A percentile compares a stretch with the other conserved stretches of the same genome.
Evolutionary conservation across 2,113 vertebrate genomes (phyloP).

Genomic region (Scortum barcoo): DNA sequence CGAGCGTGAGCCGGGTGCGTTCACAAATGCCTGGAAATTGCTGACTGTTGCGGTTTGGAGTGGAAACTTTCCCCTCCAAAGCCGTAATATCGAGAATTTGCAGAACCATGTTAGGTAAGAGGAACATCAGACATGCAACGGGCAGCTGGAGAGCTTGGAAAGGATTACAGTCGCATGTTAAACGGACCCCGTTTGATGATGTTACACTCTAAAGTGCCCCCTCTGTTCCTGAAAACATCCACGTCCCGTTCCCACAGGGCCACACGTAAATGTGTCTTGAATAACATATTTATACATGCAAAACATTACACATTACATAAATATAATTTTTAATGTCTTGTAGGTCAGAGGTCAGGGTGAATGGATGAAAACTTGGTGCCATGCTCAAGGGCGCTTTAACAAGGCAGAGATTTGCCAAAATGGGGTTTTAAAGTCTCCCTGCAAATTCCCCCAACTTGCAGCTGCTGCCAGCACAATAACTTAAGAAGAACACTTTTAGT

Average conservation of each 20-base stretch:
- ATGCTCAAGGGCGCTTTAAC: too few relatives aligned
- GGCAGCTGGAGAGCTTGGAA: slow-evolving; percentile 23
- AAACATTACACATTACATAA: too few relatives aligned
- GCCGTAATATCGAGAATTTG: slow-evolving; percentile 55
- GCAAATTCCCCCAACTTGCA: background rate
- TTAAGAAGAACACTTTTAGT: too few relatives aligned
- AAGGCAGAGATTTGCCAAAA: background rate
- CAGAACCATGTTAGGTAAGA: slow-evolving; percentile 59
- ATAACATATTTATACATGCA: too few relatives aligned
- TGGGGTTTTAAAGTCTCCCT: background rate
- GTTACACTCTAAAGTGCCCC: background rate
- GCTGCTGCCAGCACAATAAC: too few relatives aligned
- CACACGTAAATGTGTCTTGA: background rate
- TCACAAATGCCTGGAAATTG: slow-evolving; percentile 44
- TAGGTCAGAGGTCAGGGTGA: background rate
- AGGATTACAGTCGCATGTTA: slow-evolving; percentile 6
- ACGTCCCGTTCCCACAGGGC: background rate
- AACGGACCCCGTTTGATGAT: background rate
- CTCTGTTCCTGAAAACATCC: background rate
- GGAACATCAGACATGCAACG: slow-evolving; percentile 13
- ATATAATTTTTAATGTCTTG: too few relatives aligned
- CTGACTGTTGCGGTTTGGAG: slow-evolving; percentile 58
- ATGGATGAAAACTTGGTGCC: too few relatives aligned
- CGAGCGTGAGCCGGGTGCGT: slow-evolving; percentile 43
- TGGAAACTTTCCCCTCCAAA: slow-evolving; percentile 51